Conservation (phyloP, 1,140 invertebrate species). For the Arion vulgaris region DNA sequence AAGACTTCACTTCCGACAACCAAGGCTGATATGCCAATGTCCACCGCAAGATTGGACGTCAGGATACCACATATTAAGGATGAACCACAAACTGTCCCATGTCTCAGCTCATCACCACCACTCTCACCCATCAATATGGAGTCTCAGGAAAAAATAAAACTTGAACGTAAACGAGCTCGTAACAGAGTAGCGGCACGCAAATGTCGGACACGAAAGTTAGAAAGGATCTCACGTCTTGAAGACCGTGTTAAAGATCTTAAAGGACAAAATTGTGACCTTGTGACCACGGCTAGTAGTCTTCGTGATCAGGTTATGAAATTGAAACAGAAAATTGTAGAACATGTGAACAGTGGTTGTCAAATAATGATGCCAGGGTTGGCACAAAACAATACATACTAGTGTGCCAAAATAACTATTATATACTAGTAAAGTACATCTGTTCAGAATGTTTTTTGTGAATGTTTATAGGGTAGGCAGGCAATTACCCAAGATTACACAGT, state of each 20-base stretch:
- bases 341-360: slow-evolving; percentile 91
- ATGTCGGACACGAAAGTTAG: slow-evolving; percentile 93
- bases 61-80: slow-evolving; percentile 59
- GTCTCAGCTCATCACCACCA: slow-evolving; percentile 66
- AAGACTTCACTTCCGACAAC: slow-evolving; percentile 19
- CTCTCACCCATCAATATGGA: slow-evolving; percentile 97
- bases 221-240: slow-evolving; percentile 89
- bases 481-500: no score
- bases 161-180: slow-evolving; percentile 94
- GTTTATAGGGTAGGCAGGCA: no score
- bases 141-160: slow-evolving; percentile 92
- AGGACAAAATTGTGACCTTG: slow-evolving; percentile 90
- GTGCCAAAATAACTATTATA: background rate
- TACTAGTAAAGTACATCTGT: no score
- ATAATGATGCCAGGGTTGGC: slow-evolving; percentile 72
- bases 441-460: no score
- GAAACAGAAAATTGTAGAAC: slow-evolving; percentile 95
- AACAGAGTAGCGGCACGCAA: slow-evolving; percentile 97
- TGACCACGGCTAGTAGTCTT: slow-evolving; percentile 85
- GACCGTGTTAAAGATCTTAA: slow-evolving; percentile 94
- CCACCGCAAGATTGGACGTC: slow-evolving; percentile 33
- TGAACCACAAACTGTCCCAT: slow-evolving; percentile 70
- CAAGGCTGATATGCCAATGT: slow-evolving; percentile 17
- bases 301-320: slow-evolving; percentile 91
- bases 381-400: slow-evolving; percentile 52